Base-by-base conservation (phyloP, 2,113 vertebrate genomes). In the Empidonax traillii region DNA sequence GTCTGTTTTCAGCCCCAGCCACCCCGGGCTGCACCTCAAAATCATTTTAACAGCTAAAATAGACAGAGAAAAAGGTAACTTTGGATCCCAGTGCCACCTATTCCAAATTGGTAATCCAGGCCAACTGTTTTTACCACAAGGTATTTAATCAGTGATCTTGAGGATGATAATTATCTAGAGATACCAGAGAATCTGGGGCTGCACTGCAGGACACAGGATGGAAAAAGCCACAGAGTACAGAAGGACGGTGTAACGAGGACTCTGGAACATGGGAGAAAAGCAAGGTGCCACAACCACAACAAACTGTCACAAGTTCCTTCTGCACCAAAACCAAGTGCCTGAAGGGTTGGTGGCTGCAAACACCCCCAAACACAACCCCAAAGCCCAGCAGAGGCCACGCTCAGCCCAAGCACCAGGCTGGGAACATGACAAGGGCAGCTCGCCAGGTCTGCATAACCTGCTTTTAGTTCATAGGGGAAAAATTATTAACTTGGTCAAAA, bases 201-300 rank as follows among this genome's bases (percentile, higher is more conserved):
- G 33, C 1, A 0, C 76, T 25, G 61, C 14, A 9, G 77, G 89
- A 61, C 10, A n/a, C n/a, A 10, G 3, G 25, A 47, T 0, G 1
- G 30, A 56, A 76, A 43, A 23, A 44, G 33, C 17, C 10, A 37
- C 17, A 35, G 63, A 27, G 10, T 4, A 3, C 22, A 33, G 28
- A 76, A 75, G 76, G 79, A 41, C 27, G 4, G 5, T 12, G 24
- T 8, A 61, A 65, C 3, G 12, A 76, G 22, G 67, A 73, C 37
- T 56, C 55, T 46, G n/a, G 6, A 41, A 46, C 8, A 55, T 1
- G 16, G 3, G n/a, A 55, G 31, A 43, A 53, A 14, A 35, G 35
- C 47, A 46, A 53, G 13, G n/a, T 49, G 37, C 24, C 35, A 37
- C 23, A 55, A 1, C 2, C 58, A 80, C 53, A 51, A 23, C 1